Evolutionary conservation across 2,797 vertebrate genomes (phyloP), one percentile per base, ranked within the genome.

Genomic region (Lindbergichthys nudifrons): DNA sequence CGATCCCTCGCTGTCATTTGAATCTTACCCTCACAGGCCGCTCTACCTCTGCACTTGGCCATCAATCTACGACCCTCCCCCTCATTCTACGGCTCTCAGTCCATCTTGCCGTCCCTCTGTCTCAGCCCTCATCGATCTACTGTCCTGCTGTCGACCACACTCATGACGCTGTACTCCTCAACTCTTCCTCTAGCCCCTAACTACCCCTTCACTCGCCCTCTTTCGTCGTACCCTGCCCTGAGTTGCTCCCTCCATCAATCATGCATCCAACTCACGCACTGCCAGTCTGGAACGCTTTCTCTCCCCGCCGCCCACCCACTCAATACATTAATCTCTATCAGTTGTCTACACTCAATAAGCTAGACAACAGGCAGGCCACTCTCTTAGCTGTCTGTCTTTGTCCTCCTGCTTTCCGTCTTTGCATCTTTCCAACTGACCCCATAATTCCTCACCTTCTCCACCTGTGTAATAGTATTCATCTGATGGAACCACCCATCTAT

Each of bases 271-370:
- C 87, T 88, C 85, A 86, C 80, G 71, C 77, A 21, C 83, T 80
- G 82, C 75, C 78, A 87, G 81, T 82, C 85, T 85, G 80, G 71
- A 86, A 81, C 79, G 79, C 72, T 77, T 36, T 36, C 69, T 60
- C 75, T 73, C 66, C 74, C 72, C 56, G 75, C 83, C 47, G 51
- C 83, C 85, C 86, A 88, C 89, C 84, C 79, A 80, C 80, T 78
- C 79, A 36, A 84, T 70, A 87, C 89, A 93, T 93, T 91, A 84
- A 93, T 93, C 91, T 92, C 89, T 82, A 93, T 92, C 89, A 90
- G 77, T 85, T 88, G 87, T 90, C 90, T 70, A 67, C 84, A 68
- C 84, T 82, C 66, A 60, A 84, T 82, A 70, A 84, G 79, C 75
- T 50, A 72, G 86, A 90, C 87, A 79, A 86, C 80, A 81, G 73